phyloP scores from a whole-genome alignment of 2,888 invertebrate genomes.

The Lithophane leautieri region DNA sequence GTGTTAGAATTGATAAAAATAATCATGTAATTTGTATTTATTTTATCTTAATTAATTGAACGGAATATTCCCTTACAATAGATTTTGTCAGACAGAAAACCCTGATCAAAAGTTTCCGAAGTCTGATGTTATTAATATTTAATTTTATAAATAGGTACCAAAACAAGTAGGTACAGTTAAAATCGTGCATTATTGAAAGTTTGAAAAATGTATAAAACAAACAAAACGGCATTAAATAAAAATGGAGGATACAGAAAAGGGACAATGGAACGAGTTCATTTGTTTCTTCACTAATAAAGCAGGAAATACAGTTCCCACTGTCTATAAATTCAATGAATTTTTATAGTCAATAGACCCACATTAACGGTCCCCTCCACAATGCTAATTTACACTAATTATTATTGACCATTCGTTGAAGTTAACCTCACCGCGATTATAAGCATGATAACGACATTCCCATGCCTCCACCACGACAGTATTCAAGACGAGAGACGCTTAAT shows the following conservation, averaged over 20 bases:
- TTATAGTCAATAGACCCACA: constrained; percentile 39
- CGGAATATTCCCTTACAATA: constrained; percentile 17
- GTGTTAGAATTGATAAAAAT: constrained; percentile 41
- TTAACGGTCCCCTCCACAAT: constrained; percentile 44
- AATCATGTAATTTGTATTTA: constrained; percentile 27
- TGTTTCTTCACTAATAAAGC: constrained; percentile 13
- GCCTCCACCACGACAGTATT: constrained; percentile 58
- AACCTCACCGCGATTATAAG: constrained; percentile 58
- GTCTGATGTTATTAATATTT: not conserved
- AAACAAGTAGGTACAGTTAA: not conserved
- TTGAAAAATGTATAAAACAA: not conserved
- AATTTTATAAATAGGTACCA: too few species aligned
- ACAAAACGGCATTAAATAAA: not conserved
- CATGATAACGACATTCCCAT: constrained; percentile 68
- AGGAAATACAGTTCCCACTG: constrained; percentile 23
- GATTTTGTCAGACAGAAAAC: not conserved
- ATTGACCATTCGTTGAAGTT: constrained; percentile 49
- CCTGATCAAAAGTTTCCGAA: not conserved
- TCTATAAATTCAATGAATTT: constrained; percentile 40
- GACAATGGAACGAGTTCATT: not conserved
- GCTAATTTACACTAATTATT: constrained; percentile 57
- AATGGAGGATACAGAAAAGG: not conserved
- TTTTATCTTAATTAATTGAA: constrained; percentile 27
- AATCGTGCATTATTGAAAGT: too few species aligned
- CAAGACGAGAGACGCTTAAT: constrained; percentile 61